Percentiles rank a stretch among this genome's conserved stretches.
Conservation (phyloP, 64 coral and sea anemone species). For the Montipora capricornis region DNA sequence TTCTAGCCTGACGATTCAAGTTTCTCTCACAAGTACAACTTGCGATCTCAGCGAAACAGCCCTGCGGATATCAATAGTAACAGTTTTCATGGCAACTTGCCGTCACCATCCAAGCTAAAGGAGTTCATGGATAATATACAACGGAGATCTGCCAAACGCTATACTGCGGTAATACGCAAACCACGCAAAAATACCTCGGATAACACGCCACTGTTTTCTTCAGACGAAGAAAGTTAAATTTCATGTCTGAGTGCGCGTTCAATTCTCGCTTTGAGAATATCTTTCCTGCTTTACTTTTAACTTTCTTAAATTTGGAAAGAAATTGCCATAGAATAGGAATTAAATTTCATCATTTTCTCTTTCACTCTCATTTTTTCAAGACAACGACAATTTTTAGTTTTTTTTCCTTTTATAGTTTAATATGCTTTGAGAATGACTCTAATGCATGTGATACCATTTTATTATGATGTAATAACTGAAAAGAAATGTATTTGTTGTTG, state of each 20-base stretch:
- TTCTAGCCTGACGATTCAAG: constrained; percentile 37
- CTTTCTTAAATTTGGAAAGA: background rate
- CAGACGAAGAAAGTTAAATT: constrained; percentile 85
- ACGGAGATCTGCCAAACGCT: constrained; percentile 41
- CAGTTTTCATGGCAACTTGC: constrained; percentile 74
- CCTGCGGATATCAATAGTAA: constrained; percentile 43
- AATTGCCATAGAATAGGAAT: no score
- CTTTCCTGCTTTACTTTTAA: background rate
- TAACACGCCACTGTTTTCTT: constrained; percentile 70
- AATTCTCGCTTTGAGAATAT: background rate
- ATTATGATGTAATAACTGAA: no score
- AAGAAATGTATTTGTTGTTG: background rate
- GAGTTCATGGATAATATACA: constrained; percentile 74
- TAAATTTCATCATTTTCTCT: no score
- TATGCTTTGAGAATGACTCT: background rate
- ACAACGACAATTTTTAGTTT: no score
- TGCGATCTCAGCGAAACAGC: constrained; percentile 66
- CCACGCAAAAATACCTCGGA: constrained; percentile 36
- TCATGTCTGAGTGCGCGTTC: background rate
- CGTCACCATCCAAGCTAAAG: constrained; percentile 76
- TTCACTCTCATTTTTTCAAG: no score
- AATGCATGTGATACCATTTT: no score
- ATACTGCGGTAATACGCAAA: constrained; percentile 67
- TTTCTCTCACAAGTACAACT: constrained; percentile 75
- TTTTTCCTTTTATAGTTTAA: background rate